Conservation (phyloP, 2,888 invertebrate species). For the Noctua comes region DNA sequence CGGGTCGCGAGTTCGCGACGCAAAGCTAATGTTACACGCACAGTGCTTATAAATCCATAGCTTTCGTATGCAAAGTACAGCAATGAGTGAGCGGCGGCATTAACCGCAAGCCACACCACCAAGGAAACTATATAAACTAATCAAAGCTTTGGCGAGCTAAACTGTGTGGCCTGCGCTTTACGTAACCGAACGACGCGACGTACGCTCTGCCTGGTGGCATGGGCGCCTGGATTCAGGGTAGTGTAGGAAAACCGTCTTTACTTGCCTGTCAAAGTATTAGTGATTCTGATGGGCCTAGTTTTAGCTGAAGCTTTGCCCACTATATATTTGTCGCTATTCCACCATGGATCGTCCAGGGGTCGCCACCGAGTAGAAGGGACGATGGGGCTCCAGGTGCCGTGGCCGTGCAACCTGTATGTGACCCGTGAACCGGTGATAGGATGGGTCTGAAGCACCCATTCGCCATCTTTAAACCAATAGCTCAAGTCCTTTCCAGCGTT, state of each 20-base stretch:
- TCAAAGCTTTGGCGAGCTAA: no score
- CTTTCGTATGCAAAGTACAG: no score
- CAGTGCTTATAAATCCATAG: no score
- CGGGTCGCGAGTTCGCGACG: no score
- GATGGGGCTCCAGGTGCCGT: conserved; percentile 75
- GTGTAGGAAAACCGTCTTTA: conserved; percentile 4
- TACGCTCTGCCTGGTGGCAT: neutral
- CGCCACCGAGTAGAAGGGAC: conserved; percentile 92
- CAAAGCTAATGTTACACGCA: no score
- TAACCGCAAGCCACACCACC: no score
- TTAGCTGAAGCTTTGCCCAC: conserved; percentile 93
- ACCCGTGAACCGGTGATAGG: conserved; percentile 77
- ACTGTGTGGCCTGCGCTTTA: neutral
- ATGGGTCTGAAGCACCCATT: conserved; percentile 83
- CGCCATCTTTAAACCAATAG: conserved; percentile 93
- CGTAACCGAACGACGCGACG: neutral
- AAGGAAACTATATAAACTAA: no score
- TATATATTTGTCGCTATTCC: conserved; percentile 92
- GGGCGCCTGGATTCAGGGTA: neutral
- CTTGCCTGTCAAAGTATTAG: conserved; percentile 93
- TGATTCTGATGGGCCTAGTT: conserved; percentile 93
- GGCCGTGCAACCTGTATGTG: conserved; percentile 76
- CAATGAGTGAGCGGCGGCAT: no score
- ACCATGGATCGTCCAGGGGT: conserved; percentile 91
- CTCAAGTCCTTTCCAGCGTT: conserved; percentile 96